A percentile compares a stretch with the other conserved stretches of the same genome.
phyloP scores from a whole-genome alignment of 2,888 invertebrate genomes.

The Tillus elongatus region DNA sequence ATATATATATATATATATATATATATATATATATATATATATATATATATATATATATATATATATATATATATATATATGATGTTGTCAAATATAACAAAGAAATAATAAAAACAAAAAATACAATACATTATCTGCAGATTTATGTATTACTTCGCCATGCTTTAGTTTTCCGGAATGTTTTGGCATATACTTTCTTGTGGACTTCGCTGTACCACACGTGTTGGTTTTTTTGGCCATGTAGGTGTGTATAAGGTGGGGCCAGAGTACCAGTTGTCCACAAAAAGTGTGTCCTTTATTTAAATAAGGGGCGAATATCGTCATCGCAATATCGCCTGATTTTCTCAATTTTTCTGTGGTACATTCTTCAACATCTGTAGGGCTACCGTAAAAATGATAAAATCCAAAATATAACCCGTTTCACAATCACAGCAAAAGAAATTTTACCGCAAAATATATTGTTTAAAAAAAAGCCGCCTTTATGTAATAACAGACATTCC shows the following conservation, averaged over 20 bases:
- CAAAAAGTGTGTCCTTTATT: slow-evolving; percentile 21
- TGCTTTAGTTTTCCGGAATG: slow-evolving; percentile 10
- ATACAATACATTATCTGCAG: slow-evolving; percentile 15
- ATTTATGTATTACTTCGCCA: slow-evolving; percentile 7
- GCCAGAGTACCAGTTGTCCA: slow-evolving; percentile 25
- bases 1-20: too few species aligned
- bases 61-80: too few species aligned
- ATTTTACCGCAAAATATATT: slow-evolving; percentile 16
- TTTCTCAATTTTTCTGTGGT: slow-evolving; percentile 11
- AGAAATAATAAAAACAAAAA: too few species aligned
- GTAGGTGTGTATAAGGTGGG: slow-evolving; percentile 13
- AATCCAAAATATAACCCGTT: slow-evolving; percentile 22
- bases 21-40: too few species aligned
- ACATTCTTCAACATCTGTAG: slow-evolving; percentile 14
- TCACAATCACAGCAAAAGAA: slow-evolving; percentile 17
- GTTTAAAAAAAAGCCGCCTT: slow-evolving; percentile 16
- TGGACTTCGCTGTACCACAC: too few species aligned
- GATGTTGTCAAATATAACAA: too few species aligned
- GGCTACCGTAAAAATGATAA: slow-evolving; percentile 23
- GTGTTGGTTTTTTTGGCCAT: slow-evolving; percentile 12
- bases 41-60: too few species aligned
- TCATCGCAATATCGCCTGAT: slow-evolving; percentile 17
- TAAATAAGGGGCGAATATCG: slow-evolving; percentile 15
- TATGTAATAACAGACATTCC: slow-evolving; percentile 17
- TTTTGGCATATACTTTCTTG: slow-evolving; percentile 14